Conservation (phyloP, 2,888 invertebrate genomes). For the Azorinus chamasolen region DNA sequence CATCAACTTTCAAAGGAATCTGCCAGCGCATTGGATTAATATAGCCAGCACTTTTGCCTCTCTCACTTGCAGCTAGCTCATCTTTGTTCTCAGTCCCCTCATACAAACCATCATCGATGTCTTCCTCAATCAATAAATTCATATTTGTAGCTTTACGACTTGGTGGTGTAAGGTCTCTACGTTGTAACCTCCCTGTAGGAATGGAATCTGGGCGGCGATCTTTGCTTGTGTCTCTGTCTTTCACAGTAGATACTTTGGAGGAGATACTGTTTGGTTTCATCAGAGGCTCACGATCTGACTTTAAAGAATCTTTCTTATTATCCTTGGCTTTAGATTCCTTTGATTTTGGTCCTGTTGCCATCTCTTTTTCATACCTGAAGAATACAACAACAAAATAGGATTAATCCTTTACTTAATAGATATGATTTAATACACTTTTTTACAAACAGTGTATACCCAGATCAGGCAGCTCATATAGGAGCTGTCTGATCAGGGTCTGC, state of each 20-base stretch:
- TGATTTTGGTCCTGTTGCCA: conserved; percentile 53
- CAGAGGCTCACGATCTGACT: conserved; percentile 43
- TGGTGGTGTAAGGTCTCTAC: conserved; percentile 36
- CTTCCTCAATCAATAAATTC: conserved; percentile 43
- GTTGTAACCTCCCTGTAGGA: conserved; percentile 41
- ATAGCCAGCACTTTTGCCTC: conserved; percentile 57
- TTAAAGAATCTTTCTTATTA: conserved; percentile 35
- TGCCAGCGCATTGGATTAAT: conserved; percentile 77
- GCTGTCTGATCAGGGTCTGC: too few relatives aligned
- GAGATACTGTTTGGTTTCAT: conserved; percentile 72
- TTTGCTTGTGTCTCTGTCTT: conserved; percentile 9
- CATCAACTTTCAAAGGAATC: conserved; percentile 76
- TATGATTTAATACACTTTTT: too few relatives aligned
- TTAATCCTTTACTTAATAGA: too few relatives aligned
- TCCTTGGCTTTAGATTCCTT: conserved; percentile 27
- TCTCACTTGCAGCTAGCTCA: conserved; percentile 18
- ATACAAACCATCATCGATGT: conserved; percentile 38
- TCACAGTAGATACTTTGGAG: conserved; percentile 18
- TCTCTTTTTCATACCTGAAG: conserved; percentile 49
- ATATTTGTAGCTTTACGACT: conserved; percentile 55
- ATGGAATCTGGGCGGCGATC: conserved; percentile 45
- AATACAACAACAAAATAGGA: not conserved
- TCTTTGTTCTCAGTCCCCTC: conserved; percentile 42
- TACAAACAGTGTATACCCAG: too few relatives aligned
- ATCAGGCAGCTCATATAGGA: too few relatives aligned